These are phyloP conservation scores for Oopsacas minuta DNA, from an alignment of 37 sponge, comb jelly and placozoan genomes.

Conservation along the genomic window DNA sequence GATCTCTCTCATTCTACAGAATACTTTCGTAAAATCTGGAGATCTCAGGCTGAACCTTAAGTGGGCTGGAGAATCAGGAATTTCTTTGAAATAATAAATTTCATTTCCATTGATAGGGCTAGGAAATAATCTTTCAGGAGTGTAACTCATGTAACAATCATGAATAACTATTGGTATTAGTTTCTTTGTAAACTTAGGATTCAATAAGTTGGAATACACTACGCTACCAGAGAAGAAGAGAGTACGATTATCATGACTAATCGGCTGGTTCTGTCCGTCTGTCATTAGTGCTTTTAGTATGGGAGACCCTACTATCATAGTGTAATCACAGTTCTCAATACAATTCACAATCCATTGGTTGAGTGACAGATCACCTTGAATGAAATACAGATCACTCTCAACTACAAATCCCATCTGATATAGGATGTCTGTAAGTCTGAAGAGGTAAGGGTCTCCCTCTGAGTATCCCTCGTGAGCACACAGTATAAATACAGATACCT, in stretches of 20 bases:
- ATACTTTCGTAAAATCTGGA: background rate
- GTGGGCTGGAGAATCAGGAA: background rate
- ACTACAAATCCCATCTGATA: background rate
- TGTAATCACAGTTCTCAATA: background rate
- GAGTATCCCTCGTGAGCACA: background rate
- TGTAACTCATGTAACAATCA: background rate
- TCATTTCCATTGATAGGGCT: background rate
- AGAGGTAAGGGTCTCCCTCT: background rate
- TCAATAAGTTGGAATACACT: background rate
- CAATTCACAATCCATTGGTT: background rate
- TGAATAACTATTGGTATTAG: background rate
- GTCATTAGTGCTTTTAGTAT: background rate
- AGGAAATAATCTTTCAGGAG: background rate
- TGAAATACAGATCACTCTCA: background rate
- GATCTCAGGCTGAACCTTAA: background rate
- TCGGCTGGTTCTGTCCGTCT: background rate
- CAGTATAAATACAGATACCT: background rate
- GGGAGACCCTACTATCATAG: conserved; percentile 8
- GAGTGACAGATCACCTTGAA: background rate
- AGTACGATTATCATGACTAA: background rate
- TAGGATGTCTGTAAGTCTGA: background rate
- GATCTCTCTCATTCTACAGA: background rate
- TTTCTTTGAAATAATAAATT: background rate
- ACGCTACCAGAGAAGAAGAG: background rate
- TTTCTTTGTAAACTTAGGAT: background rate